Conservation (phyloP, 2,113 vertebrate species). For the human region DNA sequence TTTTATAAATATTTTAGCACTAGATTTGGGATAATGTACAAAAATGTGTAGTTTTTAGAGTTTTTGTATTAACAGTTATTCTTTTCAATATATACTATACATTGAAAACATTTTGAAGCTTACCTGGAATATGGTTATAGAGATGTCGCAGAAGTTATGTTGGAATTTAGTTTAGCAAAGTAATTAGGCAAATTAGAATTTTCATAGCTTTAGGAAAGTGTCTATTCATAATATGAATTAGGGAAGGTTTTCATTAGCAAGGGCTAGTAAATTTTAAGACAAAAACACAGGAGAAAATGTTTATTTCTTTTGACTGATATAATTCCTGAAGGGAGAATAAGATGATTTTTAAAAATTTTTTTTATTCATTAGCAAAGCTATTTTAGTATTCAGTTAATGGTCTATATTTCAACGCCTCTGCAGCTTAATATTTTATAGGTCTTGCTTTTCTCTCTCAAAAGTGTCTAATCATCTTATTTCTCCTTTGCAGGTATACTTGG, state of each 20-base stretch:
- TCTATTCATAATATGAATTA: constrained; percentile 35
- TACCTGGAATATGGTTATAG: constrained; percentile 21
- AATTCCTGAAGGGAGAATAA: constrained; percentile 19
- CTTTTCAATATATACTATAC: not conserved
- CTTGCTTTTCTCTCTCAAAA: constrained; percentile 41
- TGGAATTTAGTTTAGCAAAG: constrained; percentile 47
- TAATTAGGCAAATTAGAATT: constrained; percentile 23
- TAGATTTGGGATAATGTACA: constrained; percentile 51
- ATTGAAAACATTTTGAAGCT: constrained; percentile 5
- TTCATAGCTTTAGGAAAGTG: constrained; percentile 43
- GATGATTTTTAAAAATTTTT: not conserved
- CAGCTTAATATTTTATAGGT: constrained; percentile 13
- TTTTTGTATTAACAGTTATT: not conserved
- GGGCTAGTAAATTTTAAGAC: constrained; percentile 41
- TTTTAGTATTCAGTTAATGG: not conserved
- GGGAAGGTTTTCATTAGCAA: constrained; percentile 45
- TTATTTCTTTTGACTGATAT: not conserved
- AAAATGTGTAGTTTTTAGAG: not conserved
- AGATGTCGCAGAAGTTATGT: constrained; percentile 36
- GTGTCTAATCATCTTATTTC: constrained; percentile 43
- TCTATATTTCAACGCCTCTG: constrained; percentile 3
- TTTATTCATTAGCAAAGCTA: not conserved
- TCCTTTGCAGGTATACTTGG: constrained; percentile 93
- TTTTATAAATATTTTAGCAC: constrained; percentile 59
- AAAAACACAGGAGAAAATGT: not conserved